These are phyloP conservation scores for Torymus tubicola DNA, from an alignment of 2,888 invertebrate species.

Conservation along the genomic window DNA sequence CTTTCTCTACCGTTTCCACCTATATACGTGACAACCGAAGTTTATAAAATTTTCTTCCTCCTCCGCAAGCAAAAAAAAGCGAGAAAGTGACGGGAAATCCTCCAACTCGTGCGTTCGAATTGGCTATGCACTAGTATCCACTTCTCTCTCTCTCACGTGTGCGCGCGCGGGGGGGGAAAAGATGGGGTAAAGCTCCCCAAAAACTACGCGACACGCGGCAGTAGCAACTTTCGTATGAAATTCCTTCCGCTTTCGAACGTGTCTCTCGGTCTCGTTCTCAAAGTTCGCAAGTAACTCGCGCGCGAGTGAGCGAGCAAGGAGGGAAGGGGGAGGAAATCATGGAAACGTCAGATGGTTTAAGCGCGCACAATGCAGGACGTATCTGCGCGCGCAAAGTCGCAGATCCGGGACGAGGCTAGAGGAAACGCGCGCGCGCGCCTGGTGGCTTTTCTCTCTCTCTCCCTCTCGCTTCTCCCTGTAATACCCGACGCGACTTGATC, in stretches of 20 bases:
- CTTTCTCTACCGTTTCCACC: too few species aligned
- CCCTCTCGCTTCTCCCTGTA: background rate
- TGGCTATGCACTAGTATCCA: background rate
- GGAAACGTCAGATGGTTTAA: slow-evolving; percentile 34
- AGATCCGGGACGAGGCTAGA: slow-evolving; percentile 17
- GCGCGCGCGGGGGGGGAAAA: too few species aligned
- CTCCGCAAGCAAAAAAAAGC: too few species aligned
- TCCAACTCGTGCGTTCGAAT: too few species aligned
- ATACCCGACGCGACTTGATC: slow-evolving; percentile 17
- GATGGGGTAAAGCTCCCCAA: too few species aligned
- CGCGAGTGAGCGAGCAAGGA: background rate
- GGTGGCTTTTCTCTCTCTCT: too few species aligned
- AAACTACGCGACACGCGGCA: background rate
- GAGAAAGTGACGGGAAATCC: too few species aligned
- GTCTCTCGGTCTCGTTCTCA: too few species aligned
- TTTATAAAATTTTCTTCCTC: too few species aligned
- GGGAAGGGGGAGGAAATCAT: slow-evolving; percentile 13
- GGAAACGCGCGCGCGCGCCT: background rate
- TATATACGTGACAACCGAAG: too few species aligned
- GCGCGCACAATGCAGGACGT: background rate
- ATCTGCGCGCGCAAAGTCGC: background rate
- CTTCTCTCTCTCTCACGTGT: background rate
- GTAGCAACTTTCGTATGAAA: slow-evolving; percentile 6
- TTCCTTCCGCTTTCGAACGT: background rate
- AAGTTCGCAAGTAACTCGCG: background rate